phyloP scores from a whole-genome alignment of 2,888 invertebrate genomes.

The Netelia inedita region DNA sequence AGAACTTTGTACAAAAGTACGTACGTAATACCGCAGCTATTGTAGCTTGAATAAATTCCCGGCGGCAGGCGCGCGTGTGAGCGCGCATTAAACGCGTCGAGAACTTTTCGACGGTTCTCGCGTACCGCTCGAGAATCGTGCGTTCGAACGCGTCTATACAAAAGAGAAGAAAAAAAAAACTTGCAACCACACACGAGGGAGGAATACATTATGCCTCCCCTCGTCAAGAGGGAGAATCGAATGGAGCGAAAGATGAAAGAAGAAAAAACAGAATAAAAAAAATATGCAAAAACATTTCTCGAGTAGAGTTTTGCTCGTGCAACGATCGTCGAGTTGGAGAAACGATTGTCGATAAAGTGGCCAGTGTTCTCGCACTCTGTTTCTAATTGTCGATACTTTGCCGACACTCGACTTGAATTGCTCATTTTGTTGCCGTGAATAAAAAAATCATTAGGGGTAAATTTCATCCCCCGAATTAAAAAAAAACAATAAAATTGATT shows the following conservation, averaged over 20 bases:
- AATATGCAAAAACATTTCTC: conserved; percentile 55
- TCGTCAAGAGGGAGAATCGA: conserved; percentile 54
- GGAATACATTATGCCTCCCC: conserved; percentile 61
- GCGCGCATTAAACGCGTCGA: conserved; percentile 76
- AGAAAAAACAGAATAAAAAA: conserved; percentile 19
- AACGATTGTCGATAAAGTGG: conserved; percentile 56
- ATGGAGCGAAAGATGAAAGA: conserved; percentile 49
- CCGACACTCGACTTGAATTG: conserved; percentile 50
- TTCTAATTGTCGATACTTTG: conserved; percentile 38
- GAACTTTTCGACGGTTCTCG: conserved; percentile 56
- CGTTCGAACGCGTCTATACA: conserved; percentile 40
- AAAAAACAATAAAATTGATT: no score
- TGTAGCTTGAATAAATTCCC: conserved; percentile 75
- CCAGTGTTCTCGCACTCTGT: conserved; percentile 29
- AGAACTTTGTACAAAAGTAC: background rate
- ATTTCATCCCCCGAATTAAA: background rate
- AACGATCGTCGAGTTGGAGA: conserved; percentile 50
- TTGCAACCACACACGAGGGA: conserved; percentile 51
- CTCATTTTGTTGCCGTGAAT: conserved; percentile 24
- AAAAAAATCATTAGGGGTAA: background rate
- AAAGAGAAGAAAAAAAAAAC: conserved; percentile 5
- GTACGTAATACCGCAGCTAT: conserved; percentile 26
- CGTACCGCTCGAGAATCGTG: conserved; percentile 43
- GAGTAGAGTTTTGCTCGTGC: conserved; percentile 38
- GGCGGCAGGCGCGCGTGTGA: conserved; percentile 72